Evolutionary conservation across 2,888 invertebrate species (phyloP).

Genomic region (Scelioninae gen. 1): DNA sequence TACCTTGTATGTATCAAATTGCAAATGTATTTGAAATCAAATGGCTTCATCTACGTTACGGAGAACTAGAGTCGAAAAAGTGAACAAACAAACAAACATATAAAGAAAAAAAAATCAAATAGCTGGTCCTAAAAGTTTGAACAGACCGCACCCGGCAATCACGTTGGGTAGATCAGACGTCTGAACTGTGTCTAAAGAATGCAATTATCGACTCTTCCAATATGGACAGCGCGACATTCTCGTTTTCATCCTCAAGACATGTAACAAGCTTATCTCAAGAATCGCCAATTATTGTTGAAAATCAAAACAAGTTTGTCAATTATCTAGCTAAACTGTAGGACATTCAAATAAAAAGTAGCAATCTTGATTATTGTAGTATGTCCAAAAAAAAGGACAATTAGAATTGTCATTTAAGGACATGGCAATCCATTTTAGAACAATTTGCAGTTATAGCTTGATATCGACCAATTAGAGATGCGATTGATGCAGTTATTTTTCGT

Average conservation of each 20-base stretch:
- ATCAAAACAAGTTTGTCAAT: conserved; percentile 80
- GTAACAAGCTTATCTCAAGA: conserved; percentile 75
- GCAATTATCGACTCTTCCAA: conserved; percentile 66
- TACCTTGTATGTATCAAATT: no score
- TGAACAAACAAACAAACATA: conserved; percentile 22
- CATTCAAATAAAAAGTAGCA: conserved; percentile 52
- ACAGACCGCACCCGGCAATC: conserved; percentile 74
- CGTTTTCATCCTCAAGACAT: conserved; percentile 48
- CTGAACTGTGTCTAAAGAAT: conserved; percentile 66
- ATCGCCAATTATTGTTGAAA: conserved; percentile 82
- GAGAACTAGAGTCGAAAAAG: conserved; percentile 69
- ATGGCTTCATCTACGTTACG: conserved; percentile 70
- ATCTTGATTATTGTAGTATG: conserved; percentile 51
- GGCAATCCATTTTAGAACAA: conserved; percentile 42
- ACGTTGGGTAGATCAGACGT: conserved; percentile 70
- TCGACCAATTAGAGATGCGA: conserved; percentile 45
- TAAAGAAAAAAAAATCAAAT: conserved; percentile 40
- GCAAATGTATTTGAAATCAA: conserved; percentile 73
- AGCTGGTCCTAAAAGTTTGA: conserved; percentile 65
- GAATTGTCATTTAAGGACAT: conserved; percentile 17
- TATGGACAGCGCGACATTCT: conserved; percentile 68
- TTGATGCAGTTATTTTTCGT: conserved; percentile 31
- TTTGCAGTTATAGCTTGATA: conserved; percentile 34
- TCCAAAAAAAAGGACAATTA: conserved; percentile 24
- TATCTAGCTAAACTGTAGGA: conserved; percentile 76